Conservation (phyloP, 2,888 invertebrate species). For the Eucera pruinosa region DNA sequence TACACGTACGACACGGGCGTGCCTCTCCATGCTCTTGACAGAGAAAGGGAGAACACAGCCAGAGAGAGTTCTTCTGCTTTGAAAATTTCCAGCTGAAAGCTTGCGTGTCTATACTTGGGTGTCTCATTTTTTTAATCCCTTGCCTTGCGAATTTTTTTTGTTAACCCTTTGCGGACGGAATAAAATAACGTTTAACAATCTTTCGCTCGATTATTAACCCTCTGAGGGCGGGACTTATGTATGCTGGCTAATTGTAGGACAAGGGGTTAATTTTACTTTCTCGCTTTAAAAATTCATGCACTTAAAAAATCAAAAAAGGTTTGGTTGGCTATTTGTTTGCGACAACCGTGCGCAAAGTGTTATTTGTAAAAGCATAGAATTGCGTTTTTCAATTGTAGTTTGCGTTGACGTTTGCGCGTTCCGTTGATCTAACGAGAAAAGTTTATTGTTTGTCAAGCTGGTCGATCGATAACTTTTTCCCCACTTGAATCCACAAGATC, state of each 20-base stretch:
- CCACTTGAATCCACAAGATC: not conserved
- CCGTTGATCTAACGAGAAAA: slow-evolving; percentile 31
- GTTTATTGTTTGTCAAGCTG: slow-evolving; percentile 8
- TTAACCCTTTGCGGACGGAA: too few relatives aligned
- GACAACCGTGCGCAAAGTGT: too few relatives aligned
- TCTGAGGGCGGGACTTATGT: too few relatives aligned
- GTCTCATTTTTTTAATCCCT: not conserved
- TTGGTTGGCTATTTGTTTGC: too few relatives aligned
- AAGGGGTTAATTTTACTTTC: too few relatives aligned
- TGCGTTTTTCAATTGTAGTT: not conserved
- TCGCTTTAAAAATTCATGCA: too few relatives aligned
- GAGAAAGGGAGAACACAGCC: slow-evolving; percentile 48
- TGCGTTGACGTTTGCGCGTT: not conserved
- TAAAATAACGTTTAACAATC: too few relatives aligned
- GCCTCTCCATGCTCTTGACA: slow-evolving; percentile 63
- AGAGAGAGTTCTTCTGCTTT: slow-evolving; percentile 18
- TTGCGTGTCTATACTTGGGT: not conserved
- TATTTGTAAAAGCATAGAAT: not conserved
- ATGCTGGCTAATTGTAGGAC: too few relatives aligned
- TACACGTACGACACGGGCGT: slow-evolving; percentile 66
- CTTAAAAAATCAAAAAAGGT: too few relatives aligned
- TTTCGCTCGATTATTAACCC: too few relatives aligned
- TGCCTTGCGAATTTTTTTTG: too few relatives aligned
- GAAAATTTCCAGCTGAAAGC: slow-evolving; percentile 20
- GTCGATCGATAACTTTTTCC: not conserved